Base-by-base conservation (phyloP, 35 echinoderm and acorn worm genomes). In the Apostichopus parvimensis region DNA sequence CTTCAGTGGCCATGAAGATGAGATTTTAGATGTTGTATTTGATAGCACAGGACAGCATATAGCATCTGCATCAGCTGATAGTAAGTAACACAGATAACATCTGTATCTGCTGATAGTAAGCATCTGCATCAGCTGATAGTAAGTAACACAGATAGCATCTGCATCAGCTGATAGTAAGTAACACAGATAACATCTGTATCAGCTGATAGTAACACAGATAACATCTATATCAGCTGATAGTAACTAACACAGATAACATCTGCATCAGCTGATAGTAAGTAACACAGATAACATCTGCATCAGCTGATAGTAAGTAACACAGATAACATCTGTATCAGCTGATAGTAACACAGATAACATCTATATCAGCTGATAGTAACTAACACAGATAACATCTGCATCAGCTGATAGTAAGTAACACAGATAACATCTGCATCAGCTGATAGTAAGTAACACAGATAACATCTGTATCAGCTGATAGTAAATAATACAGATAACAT, bases 21-120 rank as follows among this genome's bases (percentile, higher is more conserved):
- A 98, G 77, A 95, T 98, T 4, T 71, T 98, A 20, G 97, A 98
- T 59, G 94, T 98, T 1, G 97, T 98, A 15, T 98, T 98, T 94
- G 97, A 98, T 87, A 96, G 87, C 75, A 98, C 97, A 22, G 97
- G 97, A 26, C 94, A 95, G 93, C 95, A 93, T 80, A 95, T 98
- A 17, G 97, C 94, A 59, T 96, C 97, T 6, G 97, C 97, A 57
- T 98, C 97, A 12, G 97, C 83, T 92, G 94, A 95, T 34, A 34
- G 28, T 34, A 34, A 34, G 28, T 34, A 34, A 1, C 28, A 34
- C 28, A 34, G 28, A 34, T 34, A 34, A 34, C 28, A 34, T 34
- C 28, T 34, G 28, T 34, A 34, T 34, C 28, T 1, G 28, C 28
- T n/a, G n/a, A n/a, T 34, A 34, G 28, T 34, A 34, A 14, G 92